phyloP scores from a whole-genome alignment of 2,797 vertebrate genomes.

The Australoheros facetus region DNA sequence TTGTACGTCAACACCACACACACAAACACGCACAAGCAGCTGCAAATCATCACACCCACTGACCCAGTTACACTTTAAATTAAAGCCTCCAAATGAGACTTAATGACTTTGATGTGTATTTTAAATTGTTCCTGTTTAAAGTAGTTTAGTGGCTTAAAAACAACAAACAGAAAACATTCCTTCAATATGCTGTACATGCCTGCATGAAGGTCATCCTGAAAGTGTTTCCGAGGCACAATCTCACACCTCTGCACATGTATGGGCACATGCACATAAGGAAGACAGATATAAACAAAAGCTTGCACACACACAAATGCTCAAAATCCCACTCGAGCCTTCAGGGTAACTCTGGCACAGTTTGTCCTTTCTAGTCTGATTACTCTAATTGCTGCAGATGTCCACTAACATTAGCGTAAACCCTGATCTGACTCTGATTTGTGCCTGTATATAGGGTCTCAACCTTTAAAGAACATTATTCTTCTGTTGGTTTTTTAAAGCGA shows the following conservation, averaged over 20 bases:
- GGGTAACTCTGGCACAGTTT: conserved; percentile 61
- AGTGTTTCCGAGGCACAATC: background rate
- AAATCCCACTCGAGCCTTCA: conserved; percentile 22
- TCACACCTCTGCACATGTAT: background rate
- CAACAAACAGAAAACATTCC: background rate
- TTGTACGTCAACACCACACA: conserved; percentile 77
- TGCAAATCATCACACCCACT: conserved; percentile 29
- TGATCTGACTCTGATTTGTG: background rate
- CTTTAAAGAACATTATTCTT: conserved; percentile 19
- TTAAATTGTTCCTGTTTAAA: background rate
- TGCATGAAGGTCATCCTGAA: background rate
- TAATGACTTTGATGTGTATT: conserved; percentile 17
- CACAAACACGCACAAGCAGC: background rate
- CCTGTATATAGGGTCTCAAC: background rate
- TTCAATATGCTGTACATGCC: background rate
- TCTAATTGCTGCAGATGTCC: conserved; percentile 73
- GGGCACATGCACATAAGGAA: background rate
- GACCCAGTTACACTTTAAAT: conserved; percentile 23
- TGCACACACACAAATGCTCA: conserved; percentile 1
- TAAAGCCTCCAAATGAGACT: conserved; percentile 22
- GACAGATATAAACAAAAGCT: conserved; percentile 2
- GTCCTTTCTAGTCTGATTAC: conserved; percentile 67
- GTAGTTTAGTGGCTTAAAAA: background rate
- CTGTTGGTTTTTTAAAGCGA: background rate
- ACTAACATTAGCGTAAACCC: conserved; percentile 50